These are phyloP conservation scores for Andrena praecox DNA, from an alignment of 2,888 invertebrate species.

Conservation along the genomic window DNA sequence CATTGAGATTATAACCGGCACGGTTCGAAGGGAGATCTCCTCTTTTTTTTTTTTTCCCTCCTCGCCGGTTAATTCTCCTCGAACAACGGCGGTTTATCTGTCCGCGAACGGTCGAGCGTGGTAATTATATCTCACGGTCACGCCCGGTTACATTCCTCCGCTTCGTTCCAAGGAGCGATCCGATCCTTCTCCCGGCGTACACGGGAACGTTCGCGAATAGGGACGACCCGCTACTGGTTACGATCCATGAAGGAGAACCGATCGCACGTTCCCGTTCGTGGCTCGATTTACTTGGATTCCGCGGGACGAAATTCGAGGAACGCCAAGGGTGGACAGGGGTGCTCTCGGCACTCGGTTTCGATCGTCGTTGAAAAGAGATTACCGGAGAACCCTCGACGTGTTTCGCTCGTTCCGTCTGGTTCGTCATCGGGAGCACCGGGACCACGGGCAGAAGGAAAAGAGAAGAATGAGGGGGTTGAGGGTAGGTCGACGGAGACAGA, in stretches of 20 bases:
- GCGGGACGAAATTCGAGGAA: slow-evolving; percentile 1
- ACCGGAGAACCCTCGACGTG: slow-evolving; percentile 26
- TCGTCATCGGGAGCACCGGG: slow-evolving; percentile 44
- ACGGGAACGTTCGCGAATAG: no score
- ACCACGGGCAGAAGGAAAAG: slow-evolving; percentile 42
- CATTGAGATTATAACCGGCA: slow-evolving; percentile 63
- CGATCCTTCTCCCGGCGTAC: not conserved
- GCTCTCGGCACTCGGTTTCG: slow-evolving; percentile 5
- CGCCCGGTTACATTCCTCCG: not conserved
- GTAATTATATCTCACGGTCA: slow-evolving; percentile 44
- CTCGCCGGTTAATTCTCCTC: slow-evolving; percentile 39
- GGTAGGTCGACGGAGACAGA: slow-evolving; percentile 16
- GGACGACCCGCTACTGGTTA: not conserved
- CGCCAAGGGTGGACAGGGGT: not conserved
- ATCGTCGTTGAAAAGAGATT: slow-evolving; percentile 38
- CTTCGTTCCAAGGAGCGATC: not conserved
- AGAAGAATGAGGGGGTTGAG: slow-evolving; percentile 18
- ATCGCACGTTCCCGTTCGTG: not conserved
- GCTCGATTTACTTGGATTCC: not conserved
- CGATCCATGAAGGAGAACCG: not conserved
- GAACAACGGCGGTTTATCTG: slow-evolving; percentile 40
- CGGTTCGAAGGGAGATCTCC: slow-evolving; percentile 49
- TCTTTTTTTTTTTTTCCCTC: slow-evolving; percentile 28
- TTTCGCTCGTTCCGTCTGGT: slow-evolving; percentile 43
- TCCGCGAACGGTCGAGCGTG: slow-evolving; percentile 17